Evolutionary conservation across 2,888 invertebrate species (phyloP).

Genomic region (Baronia brevicornis): DNA sequence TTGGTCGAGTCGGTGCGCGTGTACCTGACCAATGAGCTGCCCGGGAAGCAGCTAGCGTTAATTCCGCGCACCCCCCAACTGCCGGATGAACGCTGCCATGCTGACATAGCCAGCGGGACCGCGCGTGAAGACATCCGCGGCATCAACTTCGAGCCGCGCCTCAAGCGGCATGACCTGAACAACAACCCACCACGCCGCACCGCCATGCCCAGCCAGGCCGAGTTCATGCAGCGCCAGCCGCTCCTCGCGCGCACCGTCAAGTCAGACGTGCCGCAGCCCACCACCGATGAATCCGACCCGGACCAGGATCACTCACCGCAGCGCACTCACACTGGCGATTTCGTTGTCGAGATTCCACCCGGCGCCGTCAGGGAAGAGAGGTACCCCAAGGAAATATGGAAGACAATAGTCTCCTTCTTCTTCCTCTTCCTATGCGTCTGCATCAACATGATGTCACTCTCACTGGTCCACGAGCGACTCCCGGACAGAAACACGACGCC

Average conservation of each 20-base stretch:
- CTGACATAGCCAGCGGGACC: conserved; percentile 57
- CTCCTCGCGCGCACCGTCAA: conserved; percentile 62
- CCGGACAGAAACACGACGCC: conserved; percentile 83
- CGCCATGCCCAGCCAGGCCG: conserved; percentile 67
- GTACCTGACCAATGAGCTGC: conserved; percentile 61
- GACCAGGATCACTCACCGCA: conserved; percentile 61
- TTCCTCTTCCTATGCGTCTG: conserved; percentile 66
- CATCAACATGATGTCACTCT: conserved; percentile 80
- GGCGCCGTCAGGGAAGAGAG: conserved; percentile 83
- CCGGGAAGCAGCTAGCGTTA: conserved; percentile 50
- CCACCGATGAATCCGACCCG: conserved; percentile 65
- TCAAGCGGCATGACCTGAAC: conserved; percentile 69
- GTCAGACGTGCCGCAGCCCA: conserved; percentile 48
- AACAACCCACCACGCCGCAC: conserved; percentile 58
- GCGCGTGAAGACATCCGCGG: conserved; percentile 63
- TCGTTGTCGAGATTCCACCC: conserved; percentile 71
- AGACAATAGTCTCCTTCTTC: conserved; percentile 77
- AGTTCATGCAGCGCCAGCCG: conserved; percentile 72
- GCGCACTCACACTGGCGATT: conserved; percentile 52
- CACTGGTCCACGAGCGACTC: conserved; percentile 90
- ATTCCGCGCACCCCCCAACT: conserved; percentile 26
- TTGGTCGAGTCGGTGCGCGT: conserved; percentile 66
- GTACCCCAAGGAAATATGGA: conserved; percentile 90
- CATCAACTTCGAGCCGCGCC: conserved; percentile 62
- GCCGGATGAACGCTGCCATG: conserved; percentile 45